Base-by-base conservation (phyloP, 2,888 invertebrate genomes). In the Alloplasta piceator region DNA sequence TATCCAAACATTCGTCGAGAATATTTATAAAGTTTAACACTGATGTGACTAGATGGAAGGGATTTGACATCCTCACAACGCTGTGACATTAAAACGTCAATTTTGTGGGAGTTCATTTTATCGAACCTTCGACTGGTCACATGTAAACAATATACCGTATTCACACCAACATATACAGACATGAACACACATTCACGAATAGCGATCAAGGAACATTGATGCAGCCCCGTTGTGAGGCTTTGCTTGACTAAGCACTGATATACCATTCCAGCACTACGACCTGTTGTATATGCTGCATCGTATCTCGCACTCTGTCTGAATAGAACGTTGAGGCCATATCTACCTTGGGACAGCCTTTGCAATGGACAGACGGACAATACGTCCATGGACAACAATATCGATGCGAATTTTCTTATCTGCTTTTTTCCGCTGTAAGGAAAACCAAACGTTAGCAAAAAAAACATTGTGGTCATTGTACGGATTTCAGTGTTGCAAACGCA, bases 181-280 rank as follows among this genome's bases (percentile, higher is more conserved):
- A 14, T 12, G 39, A n/a, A 43, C 14, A 50, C 38, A 58, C 14
- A 41, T 10, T 6, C 60, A 26, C 39, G 61, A 63, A 55, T 55
- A 26, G 12, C 10, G 46, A 48, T 48, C 14, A 52, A 61, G 46
- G 36, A 26, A 9, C 48, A 68, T 61, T 14, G 67, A 68, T 68
- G 61, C 58, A 48, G 55, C 55, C 56, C 46, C 10, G 43, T 39
- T 46, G 66, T 61, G 38, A 39, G 63, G 43, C 46, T 56, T 16
- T 55, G 72, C 41, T 73, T 16, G 58, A 61, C 52, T 67, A 50
- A 72, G 36, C 67, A 66, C 26, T 41, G 61, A 58, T 72, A 67
- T n/a, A 67, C 41, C 60, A 12, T 14, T 50, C 39, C 5, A 9
- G 50, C 39, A 43, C 43, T 36, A 46, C 46, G 16, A 55, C 26